These are phyloP conservation scores for Ceryle rudis DNA, from an alignment of 2,797 vertebrate species.

Conservation along the genomic window DNA sequence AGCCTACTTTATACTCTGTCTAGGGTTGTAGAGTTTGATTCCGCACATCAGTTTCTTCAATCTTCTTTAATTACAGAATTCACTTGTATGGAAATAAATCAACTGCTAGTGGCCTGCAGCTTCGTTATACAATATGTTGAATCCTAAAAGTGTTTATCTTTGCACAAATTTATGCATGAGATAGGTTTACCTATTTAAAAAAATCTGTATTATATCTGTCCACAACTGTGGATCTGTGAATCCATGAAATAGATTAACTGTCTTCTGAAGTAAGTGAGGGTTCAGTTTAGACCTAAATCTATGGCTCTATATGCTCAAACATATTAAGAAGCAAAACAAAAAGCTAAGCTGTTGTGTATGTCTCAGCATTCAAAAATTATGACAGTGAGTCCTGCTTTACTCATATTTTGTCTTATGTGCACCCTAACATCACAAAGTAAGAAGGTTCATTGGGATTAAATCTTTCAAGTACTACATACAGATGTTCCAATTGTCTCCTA, in stretches of 20 bases:
- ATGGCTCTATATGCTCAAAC: neutral
- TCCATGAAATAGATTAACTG: neutral
- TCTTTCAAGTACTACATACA: slow-evolving; percentile 39
- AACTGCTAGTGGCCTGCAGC: neutral
- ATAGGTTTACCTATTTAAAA: neutral
- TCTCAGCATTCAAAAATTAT: neutral
- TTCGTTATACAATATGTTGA: neutral
- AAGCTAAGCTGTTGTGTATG: neutral
- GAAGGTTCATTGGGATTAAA: slow-evolving; percentile 29
- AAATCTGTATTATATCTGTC: neutral
- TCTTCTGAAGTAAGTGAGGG: neutral
- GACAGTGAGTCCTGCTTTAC: neutral
- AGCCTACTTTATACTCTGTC: too few species aligned
- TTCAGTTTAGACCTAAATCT: neutral
- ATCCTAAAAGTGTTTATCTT: neutral
- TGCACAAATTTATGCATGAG: neutral
- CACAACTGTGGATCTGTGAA: neutral
- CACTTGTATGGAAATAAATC: neutral
- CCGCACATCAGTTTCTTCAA: neutral
- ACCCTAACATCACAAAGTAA: slow-evolving; percentile 9
- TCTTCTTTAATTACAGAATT: neutral
- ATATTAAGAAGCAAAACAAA: neutral
- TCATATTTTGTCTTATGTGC: neutral
- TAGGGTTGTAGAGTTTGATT: too few species aligned
- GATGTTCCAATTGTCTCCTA: slow-evolving; percentile 69